Percentiles rank a stretch among this genome's conserved stretches.
phyloP scores from a whole-genome alignment of 2,888 invertebrate genomes.

The Onchidella celtica region DNA sequence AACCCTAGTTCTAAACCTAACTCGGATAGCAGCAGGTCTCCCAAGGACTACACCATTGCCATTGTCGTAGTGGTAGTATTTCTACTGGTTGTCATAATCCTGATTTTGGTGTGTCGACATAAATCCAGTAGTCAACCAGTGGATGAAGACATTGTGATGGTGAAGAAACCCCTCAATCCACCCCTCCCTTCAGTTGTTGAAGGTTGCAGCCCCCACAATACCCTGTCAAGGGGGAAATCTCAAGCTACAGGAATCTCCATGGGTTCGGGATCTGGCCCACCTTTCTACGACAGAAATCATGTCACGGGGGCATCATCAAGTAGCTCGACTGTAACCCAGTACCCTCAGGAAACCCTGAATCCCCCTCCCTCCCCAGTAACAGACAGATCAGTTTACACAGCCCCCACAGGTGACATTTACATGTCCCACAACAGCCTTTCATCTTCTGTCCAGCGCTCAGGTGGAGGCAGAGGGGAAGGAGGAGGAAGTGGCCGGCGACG shows the following conservation, averaged over 20 bases:
- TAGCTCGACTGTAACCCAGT: slow-evolving; percentile 84
- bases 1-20: not conserved
- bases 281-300: slow-evolving; percentile 84
- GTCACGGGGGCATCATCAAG: slow-evolving; percentile 87
- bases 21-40: slow-evolving; percentile 36
- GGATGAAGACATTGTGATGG: slow-evolving; percentile 68
- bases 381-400: slow-evolving; percentile 78
- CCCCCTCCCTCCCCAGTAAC: slow-evolving; percentile 94
- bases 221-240: slow-evolving; percentile 70
- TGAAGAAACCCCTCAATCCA: slow-evolving; percentile 72
- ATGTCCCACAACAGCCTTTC: slow-evolving; percentile 75
- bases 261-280: slow-evolving; percentile 66
- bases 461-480: slow-evolving; percentile 30
- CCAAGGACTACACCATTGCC: slow-evolving; percentile 75
- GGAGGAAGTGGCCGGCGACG: slow-evolving; percentile 83
- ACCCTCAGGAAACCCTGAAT: slow-evolving; percentile 90
- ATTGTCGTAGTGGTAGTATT: slow-evolving; percentile 82
- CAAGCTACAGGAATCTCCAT: slow-evolving; percentile 68
- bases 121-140: slow-evolving; percentile 61
- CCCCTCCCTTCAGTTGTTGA: slow-evolving; percentile 40
- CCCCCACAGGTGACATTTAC: slow-evolving; percentile 61
- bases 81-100: slow-evolving; percentile 82
- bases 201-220: slow-evolving; percentile 64
- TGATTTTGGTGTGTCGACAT: slow-evolving; percentile 74
- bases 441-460: slow-evolving; percentile 53